A percentile compares a stretch with the other conserved stretches of the same genome.
These are phyloP conservation scores for Hemicentrotus pulcherrimus DNA, from an alignment of 35 echinoderm and acorn worm genomes.

Conservation along the genomic window DNA sequence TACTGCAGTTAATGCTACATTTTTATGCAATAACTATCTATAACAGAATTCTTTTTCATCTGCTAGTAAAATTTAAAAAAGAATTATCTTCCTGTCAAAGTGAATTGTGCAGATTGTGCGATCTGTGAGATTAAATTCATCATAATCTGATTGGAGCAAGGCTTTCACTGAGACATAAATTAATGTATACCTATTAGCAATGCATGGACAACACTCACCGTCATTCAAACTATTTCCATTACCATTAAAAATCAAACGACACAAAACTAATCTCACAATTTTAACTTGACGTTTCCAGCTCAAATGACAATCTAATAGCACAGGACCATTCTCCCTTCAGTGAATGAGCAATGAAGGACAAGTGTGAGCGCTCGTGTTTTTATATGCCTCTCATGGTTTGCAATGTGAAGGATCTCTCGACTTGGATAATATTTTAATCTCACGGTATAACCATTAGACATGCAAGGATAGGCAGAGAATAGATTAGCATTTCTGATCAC, in stretches of 20 bases:
- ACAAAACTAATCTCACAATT: not conserved
- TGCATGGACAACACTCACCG: not conserved
- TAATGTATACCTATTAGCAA: not conserved
- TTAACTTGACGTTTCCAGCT: not conserved
- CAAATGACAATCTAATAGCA: not conserved
- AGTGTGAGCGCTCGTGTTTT: not conserved
- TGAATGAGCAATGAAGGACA: not conserved
- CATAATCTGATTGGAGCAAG: not conserved
- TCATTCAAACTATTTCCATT: not conserved
- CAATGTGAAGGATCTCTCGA: not conserved
- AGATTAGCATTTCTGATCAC: not conserved
- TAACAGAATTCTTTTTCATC: too few species aligned
- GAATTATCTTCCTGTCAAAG: too few species aligned
- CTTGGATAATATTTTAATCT: slow-evolving; percentile 10
- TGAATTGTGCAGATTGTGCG: not conserved
- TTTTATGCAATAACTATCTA: too few species aligned
- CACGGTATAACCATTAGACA: not conserved
- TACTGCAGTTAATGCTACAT: too few species aligned
- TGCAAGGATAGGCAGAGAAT: not conserved
- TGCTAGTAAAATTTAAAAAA: too few species aligned
- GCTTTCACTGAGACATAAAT: not conserved
- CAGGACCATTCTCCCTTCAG: not conserved
- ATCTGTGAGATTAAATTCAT: not conserved
- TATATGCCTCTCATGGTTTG: not conserved
- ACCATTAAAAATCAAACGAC: not conserved